Conservation (phyloP, 1,140 invertebrate species). For the Bombus waltoni region DNA sequence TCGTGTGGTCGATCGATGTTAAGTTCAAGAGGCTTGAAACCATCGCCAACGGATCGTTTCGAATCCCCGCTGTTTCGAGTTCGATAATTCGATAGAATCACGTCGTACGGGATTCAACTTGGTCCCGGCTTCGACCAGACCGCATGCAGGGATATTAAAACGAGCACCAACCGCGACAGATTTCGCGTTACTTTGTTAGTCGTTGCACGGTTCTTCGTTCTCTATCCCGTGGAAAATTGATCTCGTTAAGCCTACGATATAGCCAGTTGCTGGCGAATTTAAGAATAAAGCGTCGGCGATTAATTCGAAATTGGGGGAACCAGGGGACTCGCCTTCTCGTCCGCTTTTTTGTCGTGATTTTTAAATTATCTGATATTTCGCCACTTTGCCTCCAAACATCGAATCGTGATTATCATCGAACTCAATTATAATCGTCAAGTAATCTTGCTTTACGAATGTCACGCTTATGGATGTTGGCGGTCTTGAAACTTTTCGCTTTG, state of each 20-base stretch:
- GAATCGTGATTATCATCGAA: no score
- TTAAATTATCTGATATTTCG: not conserved
- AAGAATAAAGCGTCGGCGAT: not conserved
- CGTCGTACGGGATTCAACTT: not conserved
- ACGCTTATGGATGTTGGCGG: no score
- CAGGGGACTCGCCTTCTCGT: not conserved
- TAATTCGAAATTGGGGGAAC: not conserved
- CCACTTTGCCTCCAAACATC: no score
- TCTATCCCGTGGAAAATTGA: constrained; percentile 19
- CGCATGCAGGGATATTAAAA: constrained; percentile 30
- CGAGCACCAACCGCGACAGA: constrained; percentile 35
- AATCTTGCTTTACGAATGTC: no score
- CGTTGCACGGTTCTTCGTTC: not conserved
- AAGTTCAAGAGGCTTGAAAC: constrained; percentile 20
- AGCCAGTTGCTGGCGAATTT: not conserved
- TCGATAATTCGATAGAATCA: constrained; percentile 29
- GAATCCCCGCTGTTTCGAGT: constrained; percentile 23
- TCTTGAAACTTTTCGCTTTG: no score
- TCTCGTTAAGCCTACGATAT: not conserved
- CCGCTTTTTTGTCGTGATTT: not conserved
- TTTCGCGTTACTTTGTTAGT: constrained; percentile 26
- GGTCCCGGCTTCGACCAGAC: not conserved
- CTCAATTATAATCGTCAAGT: no score
- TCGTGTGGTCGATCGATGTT: constrained; percentile 32
- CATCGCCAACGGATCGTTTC: constrained; percentile 4